Evolutionary conservation across 2,888 invertebrate genomes (phyloP), one percentile per base, ranked within the genome.

Genomic region (Heliconius sara): DNA sequence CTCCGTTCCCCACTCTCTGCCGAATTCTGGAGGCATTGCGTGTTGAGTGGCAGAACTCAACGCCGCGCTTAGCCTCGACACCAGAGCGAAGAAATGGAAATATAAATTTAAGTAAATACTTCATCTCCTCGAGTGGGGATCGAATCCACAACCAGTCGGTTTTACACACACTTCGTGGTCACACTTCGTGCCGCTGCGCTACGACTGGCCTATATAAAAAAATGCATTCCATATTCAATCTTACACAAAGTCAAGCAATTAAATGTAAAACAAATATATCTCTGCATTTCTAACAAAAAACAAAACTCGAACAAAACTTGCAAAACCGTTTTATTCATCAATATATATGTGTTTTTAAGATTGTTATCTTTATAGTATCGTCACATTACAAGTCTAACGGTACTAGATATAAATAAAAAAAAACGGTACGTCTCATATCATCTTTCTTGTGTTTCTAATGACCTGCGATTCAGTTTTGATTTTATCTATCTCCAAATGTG

Each of bases 321-420:
- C 70, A 3, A 47, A 43, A 16, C 25, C 43, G 25, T 43, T 85
- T 66, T 43, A 43, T 47, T 65, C 27, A 30, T 66, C 9, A 75
- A 66, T 16, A 75, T 22, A 75, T 22, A 65, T 73, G 13, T 27
- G 13, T 47, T 75, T 43, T 65, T 25, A 65, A 25, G 25, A 57
- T 60, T 13, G 39, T 57, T 66, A 73, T 78, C 43, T 67, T 57
- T 60, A 57, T 52, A 66, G 66, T 47, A 43, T 60, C 78, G n/a
- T 67, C 57, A 57, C 22, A 65, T 78, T 70, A 25, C 66, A 63
- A 39, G 12, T 76, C 30, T 83, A 85, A 84, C 85, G 82, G 85
- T 81, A 81, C 73, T 77, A 57, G 43, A 66, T 72, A 76, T 70
- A 72, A 80, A 79, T 84, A 19, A 39, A 79, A 79, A 81, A 76